Conservation (phyloP, 1,140 invertebrate species). For the Pogonus chalceus region DNA sequence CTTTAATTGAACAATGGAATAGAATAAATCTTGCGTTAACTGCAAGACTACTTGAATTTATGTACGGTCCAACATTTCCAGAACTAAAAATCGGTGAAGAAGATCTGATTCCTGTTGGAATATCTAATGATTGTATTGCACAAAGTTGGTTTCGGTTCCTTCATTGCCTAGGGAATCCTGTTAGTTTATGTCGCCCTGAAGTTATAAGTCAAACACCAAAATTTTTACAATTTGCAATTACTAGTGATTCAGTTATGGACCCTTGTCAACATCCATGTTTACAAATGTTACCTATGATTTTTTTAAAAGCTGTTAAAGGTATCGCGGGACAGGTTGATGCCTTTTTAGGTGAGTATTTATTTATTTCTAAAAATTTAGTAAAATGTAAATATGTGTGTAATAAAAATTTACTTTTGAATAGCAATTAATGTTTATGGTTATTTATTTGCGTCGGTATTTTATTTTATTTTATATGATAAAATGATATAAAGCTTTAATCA, state of each 20-base stretch:
- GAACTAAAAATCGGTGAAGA: slow-evolving; percentile 83
- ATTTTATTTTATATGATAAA: too few relatives aligned
- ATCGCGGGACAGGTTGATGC: slow-evolving; percentile 89
- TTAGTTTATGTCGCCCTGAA: slow-evolving; percentile 79
- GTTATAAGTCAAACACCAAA: slow-evolving; percentile 63
- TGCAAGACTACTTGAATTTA: slow-evolving; percentile 68
- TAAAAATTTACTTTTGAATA: slow-evolving; percentile 5
- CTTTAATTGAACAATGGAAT: slow-evolving; percentile 92
- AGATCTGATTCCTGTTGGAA: slow-evolving; percentile 69
- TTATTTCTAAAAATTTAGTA: too few relatives aligned
- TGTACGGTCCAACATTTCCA: slow-evolving; percentile 83
- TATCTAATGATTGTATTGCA: slow-evolving; percentile 79
- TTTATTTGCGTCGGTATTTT: too few relatives aligned
- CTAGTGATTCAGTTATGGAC: slow-evolving; percentile 56
- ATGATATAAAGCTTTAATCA: too few relatives aligned
- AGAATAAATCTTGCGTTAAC: slow-evolving; percentile 84
- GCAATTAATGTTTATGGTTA: too few relatives aligned
- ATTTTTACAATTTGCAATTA: slow-evolving; percentile 46
- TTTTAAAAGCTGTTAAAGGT: slow-evolving; percentile 87
- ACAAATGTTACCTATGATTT: slow-evolving; percentile 76
- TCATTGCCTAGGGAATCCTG: slow-evolving; percentile 87
- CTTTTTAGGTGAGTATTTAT: slow-evolving; percentile 75
- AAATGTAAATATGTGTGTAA: too few relatives aligned
- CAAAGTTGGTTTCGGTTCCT: slow-evolving; percentile 93
- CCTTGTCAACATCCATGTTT: slow-evolving; percentile 88